Base-by-base conservation (phyloP, 2,888 invertebrate species). In the Quadroppia sp. region DNA sequence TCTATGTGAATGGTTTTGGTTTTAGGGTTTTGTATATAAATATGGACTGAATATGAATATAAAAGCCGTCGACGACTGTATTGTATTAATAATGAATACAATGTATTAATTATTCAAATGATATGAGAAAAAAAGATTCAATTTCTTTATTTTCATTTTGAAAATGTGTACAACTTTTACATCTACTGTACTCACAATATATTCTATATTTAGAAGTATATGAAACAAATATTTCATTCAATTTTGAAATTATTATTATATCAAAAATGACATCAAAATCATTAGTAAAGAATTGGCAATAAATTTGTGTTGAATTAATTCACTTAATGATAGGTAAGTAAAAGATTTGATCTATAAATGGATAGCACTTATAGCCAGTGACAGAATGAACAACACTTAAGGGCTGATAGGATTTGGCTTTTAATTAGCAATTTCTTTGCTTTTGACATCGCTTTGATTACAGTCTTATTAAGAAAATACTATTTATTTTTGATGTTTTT, bases 251-350 rank as follows among this genome's bases (percentile, higher is more conserved):
- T 25, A 0, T 13, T 13, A 9, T 53, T 23, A 53, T 53, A 53
- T 20, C 9, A 4, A 36, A 25, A 6, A 23, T 48, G 53, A 53
- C 53, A 53, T 2, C 13, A 9, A 2, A 53, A 13, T 53, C 53
- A 53, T 53, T 53, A 53, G 53, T 20, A 23, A 53, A 23, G 6
- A 7, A 53, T 53, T 53, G 53, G 11, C 11, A 20, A 23, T 13
- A 53, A 53, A 20, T 53, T 53, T 9, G 53, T 53, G 53, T 53
- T 23, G 25, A 53, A 53, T 7, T 53, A 53, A 53, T 53, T 53
- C 53, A 53, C 53, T 53, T 53, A 53, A 53, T 23, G 53, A 53
- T 6, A 53, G 23, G 23, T 53, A 25, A 53, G 13, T 25, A 6
- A 53, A 53, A 53, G 53, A 53, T 53, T 20, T 20, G 4, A 23